These are phyloP conservation scores for Heteromormyrus szaboi DNA, from an alignment of 2,797 vertebrate genomes.

Conservation along the genomic window DNA sequence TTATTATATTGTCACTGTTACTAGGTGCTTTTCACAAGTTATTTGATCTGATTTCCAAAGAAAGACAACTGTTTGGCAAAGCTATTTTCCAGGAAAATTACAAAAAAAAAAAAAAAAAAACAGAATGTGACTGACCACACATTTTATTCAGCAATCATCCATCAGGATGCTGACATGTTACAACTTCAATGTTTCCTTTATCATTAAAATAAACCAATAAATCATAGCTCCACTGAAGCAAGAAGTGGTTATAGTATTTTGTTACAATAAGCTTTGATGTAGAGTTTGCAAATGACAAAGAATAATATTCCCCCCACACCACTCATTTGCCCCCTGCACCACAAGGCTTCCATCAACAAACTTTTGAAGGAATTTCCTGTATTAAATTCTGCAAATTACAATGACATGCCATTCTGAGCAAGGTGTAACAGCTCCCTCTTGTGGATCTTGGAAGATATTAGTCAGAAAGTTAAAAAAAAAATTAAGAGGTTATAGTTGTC, in stretches of 20 bases:
- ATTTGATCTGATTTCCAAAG: neutral
- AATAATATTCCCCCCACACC: neutral
- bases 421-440: constrained; percentile 23
- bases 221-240: neutral
- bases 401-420: neutral
- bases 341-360: neutral
- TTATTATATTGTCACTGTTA: neutral
- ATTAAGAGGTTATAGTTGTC: neutral
- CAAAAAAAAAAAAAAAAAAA: neutral
- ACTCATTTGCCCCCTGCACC: neutral
- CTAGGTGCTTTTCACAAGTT: neutral
- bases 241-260: constrained; percentile 2
- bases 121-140: neutral
- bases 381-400: constrained; percentile 1
- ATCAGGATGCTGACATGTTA: neutral
- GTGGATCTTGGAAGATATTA: neutral
- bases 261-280: neutral
- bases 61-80: neutral
- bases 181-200: neutral
- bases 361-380: neutral
- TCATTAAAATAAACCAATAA: constrained; percentile 7
- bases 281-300: neutral
- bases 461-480: neutral
- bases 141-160: neutral
- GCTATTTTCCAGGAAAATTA: neutral